phyloP scores from a whole-genome alignment of 2,888 invertebrate genomes.

The Apodemia duryi region DNA sequence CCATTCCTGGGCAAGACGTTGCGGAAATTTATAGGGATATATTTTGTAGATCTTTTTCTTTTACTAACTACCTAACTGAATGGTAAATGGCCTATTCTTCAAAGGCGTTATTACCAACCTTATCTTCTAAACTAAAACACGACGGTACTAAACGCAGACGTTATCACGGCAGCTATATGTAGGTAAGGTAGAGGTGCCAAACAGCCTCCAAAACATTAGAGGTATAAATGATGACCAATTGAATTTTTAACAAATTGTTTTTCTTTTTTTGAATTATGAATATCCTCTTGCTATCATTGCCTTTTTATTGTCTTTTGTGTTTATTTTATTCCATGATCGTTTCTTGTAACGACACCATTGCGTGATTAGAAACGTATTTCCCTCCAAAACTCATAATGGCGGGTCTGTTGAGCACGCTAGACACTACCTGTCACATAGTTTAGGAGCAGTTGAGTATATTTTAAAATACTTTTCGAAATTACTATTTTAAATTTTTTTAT shows the following conservation, averaged over 20 bases:
- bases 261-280: not conserved
- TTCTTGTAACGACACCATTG: slow-evolving; percentile 38
- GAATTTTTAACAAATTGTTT: not conserved
- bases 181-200: too few relatives aligned
- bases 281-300: not conserved
- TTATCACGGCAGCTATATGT: too few relatives aligned
- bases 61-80: too few relatives aligned
- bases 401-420: slow-evolving; percentile 53
- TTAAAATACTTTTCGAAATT: not conserved
- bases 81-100: too few relatives aligned
- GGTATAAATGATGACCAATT: too few relatives aligned
- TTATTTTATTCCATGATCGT: not conserved
- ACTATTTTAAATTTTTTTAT: not conserved
- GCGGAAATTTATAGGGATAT: too few relatives aligned
- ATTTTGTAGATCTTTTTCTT: too few relatives aligned
- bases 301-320: slow-evolving; percentile 5
- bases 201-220: too few relatives aligned
- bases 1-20: too few relatives aligned
- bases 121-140: too few relatives aligned
- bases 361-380: slow-evolving; percentile 55
- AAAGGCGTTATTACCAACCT: too few relatives aligned
- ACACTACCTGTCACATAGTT: slow-evolving; percentile 63
- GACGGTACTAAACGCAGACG: too few relatives aligned
- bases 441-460: slow-evolving; percentile 35
- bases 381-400: slow-evolving; percentile 47